Evolutionary conservation across 2,797 vertebrate species (phyloP), one percentile per base, ranked within the genome.

Genomic region (Myiothlypis chrysogaster): DNA sequence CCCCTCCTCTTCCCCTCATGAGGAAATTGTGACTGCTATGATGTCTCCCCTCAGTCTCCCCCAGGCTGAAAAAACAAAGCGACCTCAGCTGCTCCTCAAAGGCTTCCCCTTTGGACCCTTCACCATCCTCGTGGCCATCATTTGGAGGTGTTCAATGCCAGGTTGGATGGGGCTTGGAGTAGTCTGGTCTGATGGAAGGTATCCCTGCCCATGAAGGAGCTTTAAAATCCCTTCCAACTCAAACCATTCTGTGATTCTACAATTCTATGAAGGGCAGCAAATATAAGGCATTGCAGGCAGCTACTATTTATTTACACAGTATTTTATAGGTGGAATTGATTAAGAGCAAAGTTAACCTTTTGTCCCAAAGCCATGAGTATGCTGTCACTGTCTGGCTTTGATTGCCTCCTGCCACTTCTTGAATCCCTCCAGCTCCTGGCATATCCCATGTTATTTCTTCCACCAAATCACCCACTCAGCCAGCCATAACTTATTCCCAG

Each of bases 1-100:
- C 4, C 18, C 14, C 4, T 78, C 49, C 49, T 47, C 21, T 41
- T 49, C 32, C 18, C 30, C 49, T 49, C 25, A 9, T 0, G 0
- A 41, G 41, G 30, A 55, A 25, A 11, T 12, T 47, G 14, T 41
- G 41, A 32, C 18, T 34, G 30, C 34, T 7, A 0, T 34, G 34
- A 77, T 30, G 14, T 61, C 20, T 47, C 14, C 30, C 34, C 30
- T 69, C 34, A 61, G 30, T 14, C 56, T 55, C 49, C 49, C 70
- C 35, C 49, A 55, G 30, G 34, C 30, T 35, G 25, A 63, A 47
- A 44, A 63, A 39, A 32, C 18, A 25, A 22, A 41, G 34, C 0
- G 0, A 70, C 30, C 21, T 70, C 35, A 78, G 49, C 25, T 1
- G 0, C 21, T 32, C 18, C 49, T 86, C 34, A 63, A 27, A 63